Evolutionary conservation across 2,113 vertebrate genomes (phyloP), one percentile per base, ranked within the genome.

Genomic region (Pogona vitticeps): DNA sequence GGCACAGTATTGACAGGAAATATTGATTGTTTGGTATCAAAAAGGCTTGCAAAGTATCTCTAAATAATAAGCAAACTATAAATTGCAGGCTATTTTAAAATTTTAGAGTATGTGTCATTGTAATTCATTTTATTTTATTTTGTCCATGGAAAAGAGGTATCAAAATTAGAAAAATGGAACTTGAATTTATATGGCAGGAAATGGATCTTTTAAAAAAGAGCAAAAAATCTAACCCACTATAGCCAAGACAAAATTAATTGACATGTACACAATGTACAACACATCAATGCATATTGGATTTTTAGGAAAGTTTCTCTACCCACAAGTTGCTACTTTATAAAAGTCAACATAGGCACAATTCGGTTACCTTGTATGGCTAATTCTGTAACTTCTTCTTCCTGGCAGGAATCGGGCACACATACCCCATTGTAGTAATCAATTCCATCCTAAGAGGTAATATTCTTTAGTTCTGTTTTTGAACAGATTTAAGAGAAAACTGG

Each of bases 391-490:
- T 98, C 98, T 14, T 96, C 95, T 85, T 97, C 96, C 0, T 73
- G 36, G 33, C 97, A 98, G 7, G 98, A 97, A 88, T 96, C 95
- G 46, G 98, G 97, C 70, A 98, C 95, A 93, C 98, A 98, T 63
- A 98, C 78, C 2, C 97, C 97, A 89, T 97, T 95, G 65, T 96
- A 97, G 89, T 97, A 97, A 70, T 96, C 93, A 3, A 95, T 65
- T 21, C 89, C 86, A 63, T 92, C 97, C 97, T 98, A 58, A 38
- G 83, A 89, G 76, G 86, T 40, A 82, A 86, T 0, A 14, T 83
- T 63, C 61, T 61, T 84, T 67, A 46, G 3, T 21, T 18, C 75
- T 31, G 76, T 85, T 31, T 3, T 72, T 46, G 42, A 76, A 36
- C 4, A 59, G 28, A 56, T 31, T 56, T 71, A 72, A 72, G 68